phyloP scores from a whole-genome alignment of 2,888 invertebrate species.

The Acanthoscelides obtectus region DNA sequence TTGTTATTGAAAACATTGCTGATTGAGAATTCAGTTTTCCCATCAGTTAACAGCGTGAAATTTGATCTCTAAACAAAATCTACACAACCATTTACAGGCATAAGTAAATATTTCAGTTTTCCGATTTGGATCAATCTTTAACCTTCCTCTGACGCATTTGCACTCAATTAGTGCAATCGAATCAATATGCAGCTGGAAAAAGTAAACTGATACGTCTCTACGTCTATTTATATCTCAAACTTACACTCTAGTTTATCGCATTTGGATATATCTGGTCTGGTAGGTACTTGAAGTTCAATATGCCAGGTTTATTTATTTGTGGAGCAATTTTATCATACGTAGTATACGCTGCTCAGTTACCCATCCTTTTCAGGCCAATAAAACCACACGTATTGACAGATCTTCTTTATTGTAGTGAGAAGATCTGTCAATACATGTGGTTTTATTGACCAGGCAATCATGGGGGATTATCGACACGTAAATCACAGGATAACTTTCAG shows the following conservation, averaged over 20 bases:
- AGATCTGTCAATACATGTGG: too few relatives aligned
- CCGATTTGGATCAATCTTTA: neutral
- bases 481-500: too few relatives aligned
- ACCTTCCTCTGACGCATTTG: neutral
- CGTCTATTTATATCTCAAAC: neutral
- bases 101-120: neutral
- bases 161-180: neutral
- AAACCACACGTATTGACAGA: too few relatives aligned
- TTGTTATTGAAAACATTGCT: too few relatives aligned
- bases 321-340: too few relatives aligned
- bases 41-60: neutral
- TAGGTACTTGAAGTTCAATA: neutral
- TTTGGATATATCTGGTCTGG: neutral
- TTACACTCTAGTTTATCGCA: neutral
- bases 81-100: neutral
- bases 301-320: too few relatives aligned
- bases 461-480: too few relatives aligned
- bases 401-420: too few relatives aligned
- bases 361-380: too few relatives aligned
- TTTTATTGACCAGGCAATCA: too few relatives aligned
- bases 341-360: too few relatives aligned
- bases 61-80: neutral
- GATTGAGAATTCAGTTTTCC: too few relatives aligned
- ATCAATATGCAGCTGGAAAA: neutral
- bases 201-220: neutral